Base-by-base conservation (phyloP, 2,888 invertebrate genomes). In the Volucella bombylans region DNA sequence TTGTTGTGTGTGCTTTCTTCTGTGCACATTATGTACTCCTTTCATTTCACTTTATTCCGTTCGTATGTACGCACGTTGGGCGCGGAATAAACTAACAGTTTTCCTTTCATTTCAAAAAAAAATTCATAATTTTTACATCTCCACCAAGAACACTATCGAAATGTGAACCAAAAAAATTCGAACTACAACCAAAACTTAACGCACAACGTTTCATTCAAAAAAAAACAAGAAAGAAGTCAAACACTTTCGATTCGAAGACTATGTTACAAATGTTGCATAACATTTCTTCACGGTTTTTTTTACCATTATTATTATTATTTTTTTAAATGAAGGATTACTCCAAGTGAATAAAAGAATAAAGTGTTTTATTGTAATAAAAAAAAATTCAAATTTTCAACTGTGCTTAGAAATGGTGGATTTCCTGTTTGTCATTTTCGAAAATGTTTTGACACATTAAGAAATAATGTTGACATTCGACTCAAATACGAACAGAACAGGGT, bases 21-120 rank as follows among this genome's bases (percentile, higher is more conserved):
- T 91, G 89, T 90, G 82, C 82, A 82, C 82, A 71, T 81, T 82
- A 73, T 81, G 90, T 90, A 91, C 91, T 91, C 91, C 91, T 91
- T 91, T 91, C 91, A 91, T 91, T 91, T 91, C 90, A 91, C 91
- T 91, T 91, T 90, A 90, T 91, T 90, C 90, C 91, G 91, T 91
- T 91, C 91, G 90, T 89, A 90, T 90, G 91, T 90, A 90, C 91
- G 91, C 91, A 91, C 91, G 91, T 90, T 90, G 89, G 89, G 89
- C 90, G 91, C 91, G 91, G 90, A 90, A 88, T 88, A 90, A 85
- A 71, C 81, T 80, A 85, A 74, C 71, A 77, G 57, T 85, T 85
- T 85, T 85, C 85, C 81, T 85, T 81, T 86, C 80, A 76, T 72
- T 73, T 78, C 14, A 77, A 77, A 79, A 52, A 67, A 62, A 74